phyloP scores from a whole-genome alignment of 2,113 vertebrate genomes.

The Perca fluviatilis region DNA sequence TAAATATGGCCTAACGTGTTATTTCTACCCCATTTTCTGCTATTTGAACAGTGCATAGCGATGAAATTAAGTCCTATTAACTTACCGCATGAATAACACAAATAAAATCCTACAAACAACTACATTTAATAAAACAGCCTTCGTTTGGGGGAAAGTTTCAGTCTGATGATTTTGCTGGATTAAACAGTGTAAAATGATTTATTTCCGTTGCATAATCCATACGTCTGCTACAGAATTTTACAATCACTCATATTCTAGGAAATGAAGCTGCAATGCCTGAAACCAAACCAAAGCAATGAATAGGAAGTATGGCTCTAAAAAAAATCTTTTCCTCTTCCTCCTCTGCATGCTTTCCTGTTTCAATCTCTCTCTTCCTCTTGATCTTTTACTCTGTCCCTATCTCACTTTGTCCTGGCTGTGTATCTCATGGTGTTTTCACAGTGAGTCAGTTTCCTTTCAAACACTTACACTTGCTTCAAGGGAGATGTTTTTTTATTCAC shows the following conservation, averaged over 20 bases:
- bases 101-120: neutral
- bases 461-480: neutral
- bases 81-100: neutral
- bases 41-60: no score
- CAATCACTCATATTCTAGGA: conserved; percentile 44
- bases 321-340: conserved; percentile 66
- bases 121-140: neutral
- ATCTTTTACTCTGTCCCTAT: conserved; percentile 1
- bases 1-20: neutral
- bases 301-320: conserved; percentile 72
- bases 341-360: conserved; percentile 68
- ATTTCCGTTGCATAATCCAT: conserved; percentile 1
- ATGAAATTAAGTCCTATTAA: no score
- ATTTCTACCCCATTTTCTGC: neutral
- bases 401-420: conserved; percentile 4
- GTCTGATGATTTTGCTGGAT: neutral
- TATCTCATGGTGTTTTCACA: conserved; percentile 23
- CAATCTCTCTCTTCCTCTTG: conserved; percentile 32
- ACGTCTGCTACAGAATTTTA: conserved; percentile 7
- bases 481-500: neutral
- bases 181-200: neutral
- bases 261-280: conserved; percentile 67
- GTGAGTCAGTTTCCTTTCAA: neutral
- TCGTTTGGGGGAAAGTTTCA: neutral
- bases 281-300: conserved; percentile 61